phyloP scores from a whole-genome alignment of 1,140 invertebrate species.

The Drosophila ambigua region DNA sequence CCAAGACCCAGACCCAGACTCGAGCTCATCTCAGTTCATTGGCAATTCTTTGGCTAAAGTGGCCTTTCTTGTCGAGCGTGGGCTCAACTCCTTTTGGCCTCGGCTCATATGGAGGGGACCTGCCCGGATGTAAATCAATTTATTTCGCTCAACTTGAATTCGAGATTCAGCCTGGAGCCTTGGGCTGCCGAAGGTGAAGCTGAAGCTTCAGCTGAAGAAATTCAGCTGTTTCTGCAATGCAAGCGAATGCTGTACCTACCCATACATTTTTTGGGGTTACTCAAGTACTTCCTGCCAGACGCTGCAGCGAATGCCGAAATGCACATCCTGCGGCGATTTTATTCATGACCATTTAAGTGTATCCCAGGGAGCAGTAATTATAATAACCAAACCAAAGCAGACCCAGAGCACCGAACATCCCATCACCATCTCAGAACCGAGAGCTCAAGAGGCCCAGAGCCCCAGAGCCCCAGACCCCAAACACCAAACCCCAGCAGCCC shows the following conservation, averaged over 20 bases:
- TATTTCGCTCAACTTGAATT: conserved; percentile 59
- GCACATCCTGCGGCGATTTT: conserved; percentile 59
- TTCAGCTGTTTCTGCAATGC: conserved; percentile 32
- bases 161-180: conserved; percentile 28
- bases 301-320: conserved; percentile 32
- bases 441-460: neutral
- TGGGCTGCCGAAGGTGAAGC: conserved; percentile 6
- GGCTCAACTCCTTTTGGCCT: conserved; percentile 20
- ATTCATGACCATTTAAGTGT: conserved; percentile 71
- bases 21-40: conserved; percentile 57
- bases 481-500: conserved; percentile 22
- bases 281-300: conserved; percentile 36
- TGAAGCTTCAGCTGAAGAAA: too few relatives aligned
- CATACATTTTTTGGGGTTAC: conserved; percentile 20
- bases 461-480: neutral
- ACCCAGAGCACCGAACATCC: conserved; percentile 14
- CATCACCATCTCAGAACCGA: conserved; percentile 15
- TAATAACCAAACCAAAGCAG: conserved; percentile 57
- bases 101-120: conserved; percentile 12
- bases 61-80: conserved; percentile 66
- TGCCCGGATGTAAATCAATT: conserved; percentile 69
- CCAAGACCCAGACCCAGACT: conserved; percentile 12
- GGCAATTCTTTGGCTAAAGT: conserved; percentile 69
- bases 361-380: conserved; percentile 69
- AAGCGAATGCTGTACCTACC: conserved; percentile 49